A percentile compares a stretch with the other conserved stretches of the same genome.
phyloP scores from a whole-genome alignment of 2,797 vertebrate genomes.

The Siniperca undulata region DNA sequence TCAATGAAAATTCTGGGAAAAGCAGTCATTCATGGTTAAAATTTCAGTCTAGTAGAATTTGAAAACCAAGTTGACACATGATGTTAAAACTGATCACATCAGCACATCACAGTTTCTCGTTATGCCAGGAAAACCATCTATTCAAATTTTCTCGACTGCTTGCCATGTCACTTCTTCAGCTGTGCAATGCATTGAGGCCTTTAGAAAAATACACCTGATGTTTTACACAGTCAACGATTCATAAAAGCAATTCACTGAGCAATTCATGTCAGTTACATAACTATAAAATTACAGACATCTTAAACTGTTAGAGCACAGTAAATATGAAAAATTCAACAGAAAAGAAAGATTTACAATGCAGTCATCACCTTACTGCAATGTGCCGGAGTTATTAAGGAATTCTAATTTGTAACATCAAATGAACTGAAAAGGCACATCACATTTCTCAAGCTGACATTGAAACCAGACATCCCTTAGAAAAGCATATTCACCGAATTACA shows the following conservation, averaged over 20 bases:
- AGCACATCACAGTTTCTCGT: neutral
- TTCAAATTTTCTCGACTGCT: conserved; percentile 1
- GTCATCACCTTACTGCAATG: conserved; percentile 44
- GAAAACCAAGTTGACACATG: neutral
- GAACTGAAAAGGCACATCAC: conserved; percentile 83
- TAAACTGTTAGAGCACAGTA: conserved; percentile 60
- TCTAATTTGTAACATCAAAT: conserved; percentile 51
- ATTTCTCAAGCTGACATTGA: conserved; percentile 69
- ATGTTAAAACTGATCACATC: neutral
- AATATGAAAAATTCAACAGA: conserved; percentile 48
- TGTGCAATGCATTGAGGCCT: conserved; percentile 32
- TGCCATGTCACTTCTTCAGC: conserved; percentile 23
- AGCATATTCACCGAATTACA: conserved; percentile 48
- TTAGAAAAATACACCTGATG: conserved; percentile 69
- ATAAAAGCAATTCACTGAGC: conserved; percentile 53
- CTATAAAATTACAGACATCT: conserved; percentile 71
- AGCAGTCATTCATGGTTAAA: conserved; percentile 6
- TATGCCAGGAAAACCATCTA: neutral
- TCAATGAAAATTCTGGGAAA: conserved; percentile 6
- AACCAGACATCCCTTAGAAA: conserved; percentile 57
- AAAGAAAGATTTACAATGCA: conserved; percentile 51
- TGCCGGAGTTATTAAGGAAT: conserved; percentile 22
- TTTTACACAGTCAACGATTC: conserved; percentile 52
- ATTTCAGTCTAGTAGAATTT: neutral
- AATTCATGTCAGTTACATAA: conserved; percentile 52